Percentiles rank a stretch among this genome's conserved stretches.
Conservation (phyloP, 2,797 vertebrate species). For the Tragelaphus eurycerus region DNA sequence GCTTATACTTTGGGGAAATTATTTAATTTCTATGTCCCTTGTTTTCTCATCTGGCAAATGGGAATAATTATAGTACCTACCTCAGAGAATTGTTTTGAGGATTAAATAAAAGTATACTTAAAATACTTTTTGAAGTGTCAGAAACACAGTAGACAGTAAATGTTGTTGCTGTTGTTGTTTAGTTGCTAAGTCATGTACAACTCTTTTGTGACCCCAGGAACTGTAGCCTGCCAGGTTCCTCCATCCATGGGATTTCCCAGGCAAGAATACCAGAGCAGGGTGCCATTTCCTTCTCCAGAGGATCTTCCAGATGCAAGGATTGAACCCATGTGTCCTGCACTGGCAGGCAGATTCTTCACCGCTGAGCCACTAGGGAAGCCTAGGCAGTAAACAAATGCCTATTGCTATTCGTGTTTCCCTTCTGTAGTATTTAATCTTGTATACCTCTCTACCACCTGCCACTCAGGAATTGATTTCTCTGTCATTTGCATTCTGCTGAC, state of each 20-base stretch:
- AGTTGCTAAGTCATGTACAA: neutral
- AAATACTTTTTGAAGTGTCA: neutral
- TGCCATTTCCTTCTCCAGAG: neutral
- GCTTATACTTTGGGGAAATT: neutral
- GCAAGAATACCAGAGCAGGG: accelerated
- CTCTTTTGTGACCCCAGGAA: neutral
- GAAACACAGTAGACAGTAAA: neutral
- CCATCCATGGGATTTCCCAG: neutral
- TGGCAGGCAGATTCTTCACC: neutral
- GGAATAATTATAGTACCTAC: neutral
- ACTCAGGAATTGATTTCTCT: neutral
- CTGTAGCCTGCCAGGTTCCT: neutral
- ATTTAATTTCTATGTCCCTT: neutral
- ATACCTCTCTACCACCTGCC: neutral
- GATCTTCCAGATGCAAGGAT: neutral
- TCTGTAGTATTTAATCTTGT: neutral
- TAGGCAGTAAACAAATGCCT: neutral
- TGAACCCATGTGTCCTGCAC: neutral
- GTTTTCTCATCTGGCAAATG: neutral
- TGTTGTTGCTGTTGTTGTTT: neutral
- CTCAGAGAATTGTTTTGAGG: neutral
- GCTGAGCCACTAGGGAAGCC: neutral
- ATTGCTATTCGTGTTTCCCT: neutral
- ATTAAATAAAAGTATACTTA: neutral
- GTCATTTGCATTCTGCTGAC: neutral